Evolutionary conservation across 2,888 invertebrate species (phyloP).

Genomic region (Mycalesis mineus): DNA sequence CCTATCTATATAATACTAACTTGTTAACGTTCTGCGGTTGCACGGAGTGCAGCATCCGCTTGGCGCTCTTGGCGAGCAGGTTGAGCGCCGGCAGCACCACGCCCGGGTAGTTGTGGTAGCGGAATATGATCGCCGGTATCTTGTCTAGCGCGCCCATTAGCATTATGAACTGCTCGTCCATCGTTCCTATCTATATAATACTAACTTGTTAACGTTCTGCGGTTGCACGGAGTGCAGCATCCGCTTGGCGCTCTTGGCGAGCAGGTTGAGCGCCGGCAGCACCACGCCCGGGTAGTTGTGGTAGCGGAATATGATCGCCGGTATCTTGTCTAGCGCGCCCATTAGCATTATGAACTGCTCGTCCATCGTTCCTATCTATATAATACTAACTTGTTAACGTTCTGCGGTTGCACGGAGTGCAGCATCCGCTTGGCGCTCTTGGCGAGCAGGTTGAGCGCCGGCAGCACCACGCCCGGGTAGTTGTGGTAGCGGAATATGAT

Average conservation of each 20-base stretch:
- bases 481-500: conserved; percentile 86
- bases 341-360: too few species aligned
- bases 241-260: conserved; percentile 83
- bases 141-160: conserved; percentile 82
- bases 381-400: too few species aligned
- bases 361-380: too few species aligned
- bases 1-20: too few species aligned
- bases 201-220: too few species aligned
- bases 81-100: conserved; percentile 87
- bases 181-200: too few species aligned
- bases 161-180: too few species aligned
- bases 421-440: conserved; percentile 85
- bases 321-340: conserved; percentile 82
- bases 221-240: conserved; percentile 84
- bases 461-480: conserved; percentile 87
- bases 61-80: conserved; percentile 84
- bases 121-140: conserved; percentile 81
- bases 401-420: too few species aligned
- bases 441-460: conserved; percentile 84
- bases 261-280: conserved; percentile 84
- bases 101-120: conserved; percentile 88
- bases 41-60: conserved; percentile 82
- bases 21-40: conserved; percentile 78
- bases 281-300: conserved; percentile 89
- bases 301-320: conserved; percentile 83